Conservation (phyloP, 2,888 invertebrate species). For the Pollenia griseotomentosa region DNA sequence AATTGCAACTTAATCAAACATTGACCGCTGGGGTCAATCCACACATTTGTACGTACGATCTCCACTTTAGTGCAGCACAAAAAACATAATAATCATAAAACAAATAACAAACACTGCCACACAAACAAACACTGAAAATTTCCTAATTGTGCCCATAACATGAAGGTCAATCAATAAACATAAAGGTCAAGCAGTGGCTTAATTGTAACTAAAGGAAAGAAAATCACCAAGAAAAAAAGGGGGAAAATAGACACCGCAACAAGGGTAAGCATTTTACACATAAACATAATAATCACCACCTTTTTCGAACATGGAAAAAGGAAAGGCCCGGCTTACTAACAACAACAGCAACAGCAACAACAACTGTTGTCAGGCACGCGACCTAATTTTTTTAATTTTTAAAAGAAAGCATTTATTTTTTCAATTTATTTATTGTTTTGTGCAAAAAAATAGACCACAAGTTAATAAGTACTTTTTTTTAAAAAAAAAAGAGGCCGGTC, state of each 20-base stretch:
- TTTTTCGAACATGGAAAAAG: not conserved
- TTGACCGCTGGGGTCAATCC: constrained; percentile 37
- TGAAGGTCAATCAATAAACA: constrained; percentile 70
- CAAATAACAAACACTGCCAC: constrained; percentile 12
- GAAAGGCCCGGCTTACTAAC: not conserved
- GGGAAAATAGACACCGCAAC: not conserved
- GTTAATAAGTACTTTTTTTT: not conserved
- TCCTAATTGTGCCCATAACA: constrained; percentile 15
- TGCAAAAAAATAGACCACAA: constrained; percentile 43
- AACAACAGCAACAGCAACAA: no score
- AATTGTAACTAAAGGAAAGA: not conserved
- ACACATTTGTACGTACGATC: constrained; percentile 3
- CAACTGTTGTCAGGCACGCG: constrained; percentile 57
- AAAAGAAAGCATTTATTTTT: constrained; percentile 1
- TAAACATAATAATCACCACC: constrained; percentile 30
- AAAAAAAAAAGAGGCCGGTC: constrained; percentile 43
- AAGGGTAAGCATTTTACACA: constrained; percentile 42
- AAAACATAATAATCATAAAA: not conserved
- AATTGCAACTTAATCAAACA: constrained; percentile 64
- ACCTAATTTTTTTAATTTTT: constrained; percentile 50
- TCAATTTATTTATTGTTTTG: constrained; percentile 6
- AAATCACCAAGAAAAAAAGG: not conserved
- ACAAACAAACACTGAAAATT: not conserved
- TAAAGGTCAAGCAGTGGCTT: constrained; percentile 63
- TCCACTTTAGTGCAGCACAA: not conserved